Conservation (phyloP, 2,113 vertebrate genomes). For the Ammospiza caudacuta region DNA sequence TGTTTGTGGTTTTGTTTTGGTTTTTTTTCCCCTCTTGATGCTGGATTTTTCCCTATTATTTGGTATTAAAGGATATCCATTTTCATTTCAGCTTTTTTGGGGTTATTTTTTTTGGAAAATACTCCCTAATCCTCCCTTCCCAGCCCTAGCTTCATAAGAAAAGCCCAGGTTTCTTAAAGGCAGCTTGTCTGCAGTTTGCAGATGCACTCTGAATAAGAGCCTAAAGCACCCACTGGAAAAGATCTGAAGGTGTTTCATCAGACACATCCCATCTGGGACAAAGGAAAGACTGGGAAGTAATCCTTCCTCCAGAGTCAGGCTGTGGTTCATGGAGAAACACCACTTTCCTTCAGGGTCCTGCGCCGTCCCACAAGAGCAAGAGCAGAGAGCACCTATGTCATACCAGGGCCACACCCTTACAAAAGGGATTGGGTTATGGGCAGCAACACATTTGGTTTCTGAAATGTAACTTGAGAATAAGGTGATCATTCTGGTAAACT, state of each 20-base stretch:
- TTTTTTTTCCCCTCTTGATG: accelerated
- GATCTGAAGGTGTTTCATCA: not conserved
- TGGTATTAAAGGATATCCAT: not conserved
- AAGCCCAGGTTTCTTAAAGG: not conserved
- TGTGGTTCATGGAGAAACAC: not conserved
- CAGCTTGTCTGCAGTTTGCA: not conserved
- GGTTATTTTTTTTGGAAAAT: not conserved
- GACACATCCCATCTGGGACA: not conserved
- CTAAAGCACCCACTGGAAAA: not conserved
- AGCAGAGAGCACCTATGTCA: not conserved
- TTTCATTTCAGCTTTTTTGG: not conserved
- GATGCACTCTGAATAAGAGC: not conserved
- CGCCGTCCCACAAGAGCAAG: not conserved
- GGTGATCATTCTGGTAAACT: not conserved
- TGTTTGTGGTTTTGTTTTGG: not conserved
- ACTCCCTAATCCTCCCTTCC: not conserved
- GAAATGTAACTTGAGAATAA: not conserved
- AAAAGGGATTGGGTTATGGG: not conserved
- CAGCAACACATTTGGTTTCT: not conserved
- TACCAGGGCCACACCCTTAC: not conserved
- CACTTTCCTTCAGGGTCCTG: not conserved
- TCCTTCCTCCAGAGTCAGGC: not conserved
- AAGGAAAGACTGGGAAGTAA: not conserved
- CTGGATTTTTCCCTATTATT: not conserved
- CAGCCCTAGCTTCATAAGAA: not conserved